Base-by-base conservation (phyloP, 2,113 vertebrate genomes). In the Ceyx margarethae region DNA sequence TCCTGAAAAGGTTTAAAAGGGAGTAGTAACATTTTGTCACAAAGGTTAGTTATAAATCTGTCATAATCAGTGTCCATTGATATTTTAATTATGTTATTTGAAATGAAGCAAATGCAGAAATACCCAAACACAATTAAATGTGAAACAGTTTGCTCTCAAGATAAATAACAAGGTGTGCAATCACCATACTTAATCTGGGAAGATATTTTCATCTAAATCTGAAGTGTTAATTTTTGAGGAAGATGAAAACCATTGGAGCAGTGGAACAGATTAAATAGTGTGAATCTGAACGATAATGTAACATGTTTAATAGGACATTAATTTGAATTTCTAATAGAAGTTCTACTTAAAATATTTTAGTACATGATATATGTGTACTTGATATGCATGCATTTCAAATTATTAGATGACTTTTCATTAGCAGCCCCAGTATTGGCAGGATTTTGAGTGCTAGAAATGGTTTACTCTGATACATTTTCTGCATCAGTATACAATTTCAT, bases 371-470 rank as follows among this genome's bases (percentile, higher is more conserved):
- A 74, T 22, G 11, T 53, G 23, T 33, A 77, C 46, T 78, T 91
- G 51, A 77, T 94, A 95, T 74, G 43, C 68, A 94, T 15, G 20
- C 28, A 66, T 85, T 93, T 89, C 22, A 84, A 84, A 91, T 90
- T 89, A 86, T 90, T 90, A 89, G 58, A 57, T 58, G 66, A 86
- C 84, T 95, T 95, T 95, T 95, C 88, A 91, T 91, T 94, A 95
- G 81, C 58, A 78, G 61, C 72, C 35, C 18, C 40, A 65, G 40
- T 68, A 94, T 45, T 5, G 9, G 58, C 51, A 51, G 75, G 42
- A 17, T 90, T 78, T 35, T 10, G 54, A 90, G 50, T 42, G 66
- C 74, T 43, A 54, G 69, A 87, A 91, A 86, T 69, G 42, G 37
- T 81, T 81, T 56, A 57, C 31, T 77, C 53, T 64, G 54, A 83